These are phyloP conservation scores for Nothobranchius kuhntae DNA, from an alignment of 2,113 vertebrate genomes.

Conservation along the genomic window DNA sequence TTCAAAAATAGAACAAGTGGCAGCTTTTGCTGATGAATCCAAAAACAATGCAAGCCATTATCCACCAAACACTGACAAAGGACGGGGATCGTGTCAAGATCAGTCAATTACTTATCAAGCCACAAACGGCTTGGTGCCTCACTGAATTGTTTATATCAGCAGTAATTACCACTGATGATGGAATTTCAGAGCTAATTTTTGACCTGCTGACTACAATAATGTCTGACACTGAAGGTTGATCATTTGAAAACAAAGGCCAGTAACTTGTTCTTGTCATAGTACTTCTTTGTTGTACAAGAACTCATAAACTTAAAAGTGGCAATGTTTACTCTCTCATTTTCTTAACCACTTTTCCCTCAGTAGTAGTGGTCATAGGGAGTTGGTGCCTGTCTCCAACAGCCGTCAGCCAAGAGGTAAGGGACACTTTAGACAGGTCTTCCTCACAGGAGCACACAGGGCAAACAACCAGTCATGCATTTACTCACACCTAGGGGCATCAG, in stretches of 20 bases:
- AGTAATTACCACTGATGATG: constrained; percentile 49
- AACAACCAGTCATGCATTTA: too few relatives aligned
- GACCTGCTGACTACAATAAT: constrained; percentile 29
- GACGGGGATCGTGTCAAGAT: constrained; percentile 54
- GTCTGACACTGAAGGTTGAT: constrained; percentile 38
- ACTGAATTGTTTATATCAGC: constrained; percentile 59
- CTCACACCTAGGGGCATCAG: too few relatives aligned
- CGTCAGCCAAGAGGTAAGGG: too few relatives aligned
- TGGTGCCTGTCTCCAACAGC: too few relatives aligned
- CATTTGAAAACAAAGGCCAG: constrained; percentile 1
- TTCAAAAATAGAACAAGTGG: constrained; percentile 65
- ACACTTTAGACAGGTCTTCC: too few relatives aligned
- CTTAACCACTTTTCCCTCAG: too few relatives aligned
- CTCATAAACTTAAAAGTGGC: too few relatives aligned
- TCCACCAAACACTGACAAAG: constrained; percentile 34
- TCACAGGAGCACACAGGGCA: too few relatives aligned
- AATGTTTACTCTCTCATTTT: too few relatives aligned
- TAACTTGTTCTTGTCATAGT: constrained; percentile 11
- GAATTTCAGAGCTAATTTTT: constrained; percentile 37
- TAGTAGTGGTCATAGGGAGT: too few relatives aligned
- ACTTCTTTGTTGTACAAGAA: not conserved
- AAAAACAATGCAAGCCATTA: constrained; percentile 67
- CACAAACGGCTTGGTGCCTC: constrained; percentile 49
- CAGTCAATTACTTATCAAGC: constrained; percentile 50
- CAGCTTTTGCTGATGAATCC: constrained; percentile 61